phyloP scores from a whole-genome alignment of 2,797 vertebrate genomes.

The Enteromius viviparus region DNA sequence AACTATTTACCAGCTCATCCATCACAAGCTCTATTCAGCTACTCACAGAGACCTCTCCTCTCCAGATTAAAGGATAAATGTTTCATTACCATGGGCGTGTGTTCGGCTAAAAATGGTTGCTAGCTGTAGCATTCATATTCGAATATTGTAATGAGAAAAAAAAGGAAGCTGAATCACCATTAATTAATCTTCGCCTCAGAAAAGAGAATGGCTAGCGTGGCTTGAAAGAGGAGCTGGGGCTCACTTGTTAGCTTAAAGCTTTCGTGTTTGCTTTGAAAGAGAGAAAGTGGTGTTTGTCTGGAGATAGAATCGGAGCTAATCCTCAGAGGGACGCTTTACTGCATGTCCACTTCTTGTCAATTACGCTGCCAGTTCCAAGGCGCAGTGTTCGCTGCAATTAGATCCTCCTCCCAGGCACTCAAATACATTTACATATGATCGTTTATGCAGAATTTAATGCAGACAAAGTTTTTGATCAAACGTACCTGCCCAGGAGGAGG shows the following conservation, averaged over 20 bases:
- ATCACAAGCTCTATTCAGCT: conserved; percentile 73
- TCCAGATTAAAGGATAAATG: conserved; percentile 65
- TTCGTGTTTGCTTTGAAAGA: conserved; percentile 46
- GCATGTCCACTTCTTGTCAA: conserved; percentile 35
- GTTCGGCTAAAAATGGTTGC: conserved; percentile 39
- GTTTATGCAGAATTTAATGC: background rate
- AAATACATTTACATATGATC: conserved; percentile 20
- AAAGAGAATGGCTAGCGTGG: conserved; percentile 15
- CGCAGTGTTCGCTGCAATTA: conserved; percentile 4
- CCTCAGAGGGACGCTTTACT: conserved; percentile 26
- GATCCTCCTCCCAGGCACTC: background rate
- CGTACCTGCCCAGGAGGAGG: background rate
- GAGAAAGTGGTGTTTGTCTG: background rate
- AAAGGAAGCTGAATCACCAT: conserved; percentile 47
- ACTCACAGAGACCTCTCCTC: conserved; percentile 55
- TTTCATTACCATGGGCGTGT: conserved; percentile 61
- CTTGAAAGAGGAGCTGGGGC: background rate
- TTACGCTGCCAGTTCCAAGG: conserved; percentile 6
- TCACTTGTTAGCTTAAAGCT: conserved; percentile 51
- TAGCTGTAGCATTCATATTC: conserved; percentile 36
- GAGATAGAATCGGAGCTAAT: conserved; percentile 14
- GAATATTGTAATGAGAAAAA: conserved; percentile 20
- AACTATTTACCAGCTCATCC: conserved; percentile 84
- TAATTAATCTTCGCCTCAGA: conserved; percentile 39
- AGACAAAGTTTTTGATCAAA: conserved; percentile 15